Percentiles rank a stretch among this genome's conserved stretches.
Evolutionary conservation across 2,797 vertebrate genomes (phyloP).

Genomic region (Macropodus opercularis): DNA sequence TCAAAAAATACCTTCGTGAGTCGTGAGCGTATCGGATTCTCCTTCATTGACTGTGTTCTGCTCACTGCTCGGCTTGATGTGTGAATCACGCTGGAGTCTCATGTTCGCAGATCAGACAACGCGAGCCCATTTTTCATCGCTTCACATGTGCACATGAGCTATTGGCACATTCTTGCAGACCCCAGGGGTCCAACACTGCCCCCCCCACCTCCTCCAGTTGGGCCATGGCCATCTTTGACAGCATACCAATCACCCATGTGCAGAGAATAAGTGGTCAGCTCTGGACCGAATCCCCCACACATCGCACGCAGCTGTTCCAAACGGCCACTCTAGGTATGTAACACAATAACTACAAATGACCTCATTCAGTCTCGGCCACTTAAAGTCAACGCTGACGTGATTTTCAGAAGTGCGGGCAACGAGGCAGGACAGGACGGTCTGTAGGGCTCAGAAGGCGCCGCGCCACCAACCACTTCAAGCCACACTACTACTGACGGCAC

Average conservation of each 20-base stretch:
- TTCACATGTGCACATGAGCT: conserved; percentile 50
- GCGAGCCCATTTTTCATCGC: conserved; percentile 56
- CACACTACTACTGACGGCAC: conserved; percentile 34
- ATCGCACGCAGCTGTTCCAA: conserved; percentile 76
- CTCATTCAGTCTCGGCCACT: conserved; percentile 64
- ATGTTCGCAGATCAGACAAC: conserved; percentile 54
- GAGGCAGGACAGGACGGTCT: conserved; percentile 33
- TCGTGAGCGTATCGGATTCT: conserved; percentile 16
- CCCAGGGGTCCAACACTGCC: conserved; percentile 47
- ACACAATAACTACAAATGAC: conserved; percentile 68
- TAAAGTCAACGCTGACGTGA: conserved; percentile 65
- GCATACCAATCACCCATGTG: conserved; percentile 37
- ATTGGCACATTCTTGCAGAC: conserved; percentile 57
- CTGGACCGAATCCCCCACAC: conserved; percentile 49
- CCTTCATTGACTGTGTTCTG: conserved; percentile 5
- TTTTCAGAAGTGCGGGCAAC: conserved; percentile 51
- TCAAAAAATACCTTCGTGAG: conserved; percentile 3
- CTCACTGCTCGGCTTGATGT: conserved; percentile 29
- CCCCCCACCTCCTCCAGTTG: conserved; percentile 45
- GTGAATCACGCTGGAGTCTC: conserved; percentile 50
- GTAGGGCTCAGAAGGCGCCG: conserved; percentile 27
- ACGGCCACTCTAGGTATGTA: conserved; percentile 68
- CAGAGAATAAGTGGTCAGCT: conserved; percentile 51
- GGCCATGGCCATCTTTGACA: conserved; percentile 50
- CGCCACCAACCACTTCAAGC: conserved; percentile 42